Base-by-base conservation (phyloP, 2,113 vertebrate genomes). In the Petaurus breviceps region DNA sequence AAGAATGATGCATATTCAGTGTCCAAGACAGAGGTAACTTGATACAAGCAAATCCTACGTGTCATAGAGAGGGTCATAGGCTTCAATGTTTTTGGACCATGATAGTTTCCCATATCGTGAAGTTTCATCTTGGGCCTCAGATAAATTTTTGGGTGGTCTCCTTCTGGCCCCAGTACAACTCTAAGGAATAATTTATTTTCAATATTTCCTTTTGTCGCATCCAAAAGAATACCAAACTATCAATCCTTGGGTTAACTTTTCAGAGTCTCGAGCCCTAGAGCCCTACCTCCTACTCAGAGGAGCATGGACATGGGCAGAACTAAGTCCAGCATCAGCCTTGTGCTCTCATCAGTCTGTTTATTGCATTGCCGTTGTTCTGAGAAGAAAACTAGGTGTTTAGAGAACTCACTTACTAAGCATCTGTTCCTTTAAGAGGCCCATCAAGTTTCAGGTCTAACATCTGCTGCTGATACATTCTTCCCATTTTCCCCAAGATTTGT, bases 381-480 rank as follows among this genome's bases (percentile, higher is more conserved):
- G n/a, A 84, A n/a, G 2, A 3, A 84, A 84, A 84, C 61, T 37
- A 37, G 14, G 2, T 24, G 90, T 90, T 94, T 3, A 7, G 93
- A 28, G 24, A 95, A 25, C 10, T 91, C 92, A 61, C 23, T 89
- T 9, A 43, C 19, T 37, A 50, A 96, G 57, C 11, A 52, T 68
- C 46, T 31, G 46, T 68, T 51, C 92, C 37, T 51, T 11, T 16
- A 93, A 96, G 93, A 77, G 90, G 28, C 90, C 0, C 2, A 89
- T 95, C 92, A 90, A 47, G 57, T 68, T 90, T 57, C 3, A 94
- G 54, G 4, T 50, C 55, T 93, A n/a, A 77, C 55, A 94, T 94
- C 95, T 97, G 91, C 26, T 90, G 50, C 37, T 57, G 96, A 22
- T n/a, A 95, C 51, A 95, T 91, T 49, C 57, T 90, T 92, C 77